phyloP scores from a whole-genome alignment of 2,113 vertebrate genomes.

The Heloderma charlesbogerti region DNA sequence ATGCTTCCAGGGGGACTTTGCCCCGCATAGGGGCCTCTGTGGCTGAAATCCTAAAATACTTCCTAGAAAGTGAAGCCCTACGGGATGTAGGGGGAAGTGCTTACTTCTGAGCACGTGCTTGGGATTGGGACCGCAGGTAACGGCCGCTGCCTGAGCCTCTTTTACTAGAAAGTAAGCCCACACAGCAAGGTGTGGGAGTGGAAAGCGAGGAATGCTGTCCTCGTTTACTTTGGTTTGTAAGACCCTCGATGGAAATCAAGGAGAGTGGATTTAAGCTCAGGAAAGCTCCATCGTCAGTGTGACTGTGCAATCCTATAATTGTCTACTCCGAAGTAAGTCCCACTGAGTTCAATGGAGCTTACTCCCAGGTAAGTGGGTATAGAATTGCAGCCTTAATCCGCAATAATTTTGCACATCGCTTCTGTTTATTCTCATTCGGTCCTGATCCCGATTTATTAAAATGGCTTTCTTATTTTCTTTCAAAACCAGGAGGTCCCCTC shows the following conservation, averaged over 20 bases:
- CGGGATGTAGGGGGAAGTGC: background rate
- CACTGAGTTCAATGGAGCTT: too few relatives aligned
- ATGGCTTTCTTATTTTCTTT: background rate
- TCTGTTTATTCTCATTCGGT: background rate
- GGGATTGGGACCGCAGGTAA: too few relatives aligned
- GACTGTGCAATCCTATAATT: too few relatives aligned
- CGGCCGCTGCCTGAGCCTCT: background rate
- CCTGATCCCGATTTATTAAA: background rate
- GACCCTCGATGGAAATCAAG: background rate
- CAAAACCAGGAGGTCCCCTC: slow-evolving; percentile 72
- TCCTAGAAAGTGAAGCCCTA: too few relatives aligned
- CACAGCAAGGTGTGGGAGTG: background rate
- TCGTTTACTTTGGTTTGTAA: background rate
- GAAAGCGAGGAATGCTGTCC: background rate
- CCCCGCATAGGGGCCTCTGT: too few relatives aligned
- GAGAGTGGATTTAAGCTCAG: background rate
- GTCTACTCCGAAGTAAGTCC: too few relatives aligned
- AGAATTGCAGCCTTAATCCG: too few relatives aligned
- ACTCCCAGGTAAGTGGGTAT: too few relatives aligned
- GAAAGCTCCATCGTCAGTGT: too few relatives aligned
- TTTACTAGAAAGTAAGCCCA: background rate
- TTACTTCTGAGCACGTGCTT: background rate
- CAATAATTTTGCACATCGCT: too few relatives aligned
- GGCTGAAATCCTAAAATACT: background rate
- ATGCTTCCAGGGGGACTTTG: background rate